Evolutionary conservation across 2,797 vertebrate species (phyloP), one percentile per base, ranked within the genome.

Genomic region (Artibeus lituratus): DNA sequence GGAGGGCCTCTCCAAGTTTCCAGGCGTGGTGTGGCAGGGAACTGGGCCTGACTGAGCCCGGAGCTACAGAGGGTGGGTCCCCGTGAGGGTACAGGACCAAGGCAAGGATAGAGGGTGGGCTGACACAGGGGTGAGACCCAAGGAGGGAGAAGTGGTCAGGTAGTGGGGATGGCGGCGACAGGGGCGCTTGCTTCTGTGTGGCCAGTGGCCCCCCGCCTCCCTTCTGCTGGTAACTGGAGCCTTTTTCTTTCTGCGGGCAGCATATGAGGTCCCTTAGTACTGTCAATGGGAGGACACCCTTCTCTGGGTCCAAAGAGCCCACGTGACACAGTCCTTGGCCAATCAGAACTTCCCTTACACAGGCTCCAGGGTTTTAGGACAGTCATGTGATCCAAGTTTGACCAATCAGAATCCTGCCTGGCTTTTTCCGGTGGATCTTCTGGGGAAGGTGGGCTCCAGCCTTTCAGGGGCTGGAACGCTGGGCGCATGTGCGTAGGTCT

Each of bases 261-360:
- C 9, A 42, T 19, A 2, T 0, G 19, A 1, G 39, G 74, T 18
- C 18, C 2, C 8, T 0, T 8, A 22, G 10, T 10, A 0, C 21
- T 0, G 14, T 37, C 55, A 3, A 4, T 6, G 5, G 2, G 21
- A 39, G 21, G 39, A 37, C 44, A 1, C 7, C 35, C 5, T 2
- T 39, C 42, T 77, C 22, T 14, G 57, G 57, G 22, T 26, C 37
- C 15, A 2, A n/a, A 21, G 22, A 51, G 18, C 24, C 89, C 90
- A 65, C 0, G 14, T 39, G 59, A 82, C 26, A 12, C 49, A 81
- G 16, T 3, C n/a, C 29, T 14, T 14, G 47, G 73, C 80, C 80
- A 44, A 11, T 88, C 37, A 24, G 72, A 81, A 26, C 18, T 16
- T 57, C 67, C 26, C 14, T 5, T 51, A 29, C 32, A 51, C 16